Base-by-base conservation (phyloP, 2,797 vertebrate genomes). In the Oophaga sylvatica region DNA sequence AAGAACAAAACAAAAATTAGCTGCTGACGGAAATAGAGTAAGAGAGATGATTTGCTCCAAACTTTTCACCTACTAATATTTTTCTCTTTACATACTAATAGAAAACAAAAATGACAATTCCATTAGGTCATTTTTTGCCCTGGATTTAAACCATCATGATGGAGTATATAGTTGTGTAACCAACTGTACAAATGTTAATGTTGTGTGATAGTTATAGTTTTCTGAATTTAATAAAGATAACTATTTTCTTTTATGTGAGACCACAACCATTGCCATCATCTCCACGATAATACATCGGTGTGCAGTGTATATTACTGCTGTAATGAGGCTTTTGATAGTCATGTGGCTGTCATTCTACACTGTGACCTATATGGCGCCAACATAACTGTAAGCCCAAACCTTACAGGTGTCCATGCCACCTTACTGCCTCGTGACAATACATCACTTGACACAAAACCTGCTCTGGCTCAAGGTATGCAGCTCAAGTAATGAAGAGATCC, bases 181-280 rank as follows among this genome's bases (percentile, higher is more conserved):
- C 60, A 2, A 31, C 6, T 59, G 45, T n/a, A 59, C 77, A 59
- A 79, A 59, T 79, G 26, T 79, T 59, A 31, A 35, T 59, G 19
- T 22, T 41, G 5, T 62, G 31, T 80, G 19, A 59, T 60, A 35
- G 35, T 41, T 41, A 59, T 60, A 35, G 35, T 41, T 41, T 31
- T 80, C 57, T 57, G 26, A 2, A 26, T 80, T 62, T 80, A 35
- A 80, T 80, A 31, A 80, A 80, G 62, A 79, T 26, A 71, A 71
- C 16, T 79, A 80, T 62, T 62, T 80, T 80, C 29, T 22, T 62
- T 60, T 80, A 80, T 35, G 10, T 41, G 10, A 80, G 60, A 31
- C 11, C 19, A 63, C 17, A 1, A 59, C 29, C 59, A 16, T 29
- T 56, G 13, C 15, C 56, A 60, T 35, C 2, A 29, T 60, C 26